Conservation (phyloP, 2,888 invertebrate genomes). For the Holacanthella duospinosa region DNA sequence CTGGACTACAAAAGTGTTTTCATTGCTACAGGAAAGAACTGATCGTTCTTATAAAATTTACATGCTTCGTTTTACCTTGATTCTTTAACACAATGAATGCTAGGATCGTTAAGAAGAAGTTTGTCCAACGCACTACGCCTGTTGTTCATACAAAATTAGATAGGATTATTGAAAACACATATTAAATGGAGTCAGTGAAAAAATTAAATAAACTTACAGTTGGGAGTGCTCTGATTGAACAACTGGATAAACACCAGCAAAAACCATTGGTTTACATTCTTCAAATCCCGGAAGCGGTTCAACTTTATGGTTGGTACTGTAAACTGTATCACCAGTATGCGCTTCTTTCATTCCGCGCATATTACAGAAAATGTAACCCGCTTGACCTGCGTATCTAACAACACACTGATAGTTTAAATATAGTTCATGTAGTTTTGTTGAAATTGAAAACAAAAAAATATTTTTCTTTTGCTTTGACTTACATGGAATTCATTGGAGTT, state of each 20-base stretch:
- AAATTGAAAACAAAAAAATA: no score
- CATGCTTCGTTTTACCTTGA: conserved; percentile 52
- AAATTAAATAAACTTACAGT: conserved; percentile 41
- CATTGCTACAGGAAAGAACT: not conserved
- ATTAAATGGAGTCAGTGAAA: not conserved
- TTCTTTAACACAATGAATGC: conserved; percentile 69
- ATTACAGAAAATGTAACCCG: conserved; percentile 74
- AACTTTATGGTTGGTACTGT: conserved; percentile 48
- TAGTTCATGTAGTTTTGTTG: no score
- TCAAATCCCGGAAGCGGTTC: conserved; percentile 55
- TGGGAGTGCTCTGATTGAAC: conserved; percentile 73
- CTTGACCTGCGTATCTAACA: conserved; percentile 68
- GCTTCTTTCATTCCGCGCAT: conserved; percentile 65
- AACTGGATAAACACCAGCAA: conserved; percentile 79
- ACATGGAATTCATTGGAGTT: conserved; percentile 54
- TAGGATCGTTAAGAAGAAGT: conserved; percentile 85
- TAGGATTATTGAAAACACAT: not conserved
- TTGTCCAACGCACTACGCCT: conserved; percentile 71
- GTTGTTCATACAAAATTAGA: not conserved
- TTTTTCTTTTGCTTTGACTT: no score
- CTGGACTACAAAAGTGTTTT: conserved; percentile 51
- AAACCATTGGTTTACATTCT: conserved; percentile 67
- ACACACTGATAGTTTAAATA: conserved; percentile 5
- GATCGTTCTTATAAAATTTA: not conserved
- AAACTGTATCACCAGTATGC: conserved; percentile 64